Conservation (phyloP, 2,113 vertebrate genomes). For the Raja brachyura region DNA sequence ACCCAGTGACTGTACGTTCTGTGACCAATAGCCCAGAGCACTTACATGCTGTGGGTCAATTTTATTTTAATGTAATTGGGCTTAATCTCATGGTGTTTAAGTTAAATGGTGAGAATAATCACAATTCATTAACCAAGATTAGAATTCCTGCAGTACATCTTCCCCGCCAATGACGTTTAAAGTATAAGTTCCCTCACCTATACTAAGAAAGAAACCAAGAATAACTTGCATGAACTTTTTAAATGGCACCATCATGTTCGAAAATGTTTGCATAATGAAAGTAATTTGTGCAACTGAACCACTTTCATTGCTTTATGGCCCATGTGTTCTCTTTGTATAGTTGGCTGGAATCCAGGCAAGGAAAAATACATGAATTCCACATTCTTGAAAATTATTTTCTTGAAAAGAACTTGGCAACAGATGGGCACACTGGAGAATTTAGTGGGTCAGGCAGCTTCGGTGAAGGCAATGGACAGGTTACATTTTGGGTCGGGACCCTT, state of each 20-base stretch:
- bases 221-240: background rate
- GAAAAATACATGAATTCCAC: background rate
- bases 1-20: slow-evolving; percentile 1
- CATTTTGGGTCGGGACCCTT: too few species aligned
- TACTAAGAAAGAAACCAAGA: background rate
- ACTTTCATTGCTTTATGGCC: background rate
- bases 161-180: background rate
- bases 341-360: background rate
- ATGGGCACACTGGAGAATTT: background rate
- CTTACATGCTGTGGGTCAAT: slow-evolving; percentile 20
- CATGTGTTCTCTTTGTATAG: background rate
- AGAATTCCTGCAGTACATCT: background rate
- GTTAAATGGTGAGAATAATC: slow-evolving; percentile 9
- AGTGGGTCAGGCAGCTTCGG: too few species aligned
- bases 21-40: background rate
- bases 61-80: slow-evolving; percentile 18
- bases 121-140: slow-evolving; percentile 14
- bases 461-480: too few species aligned
- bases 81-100: slow-evolving; percentile 3
- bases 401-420: background rate
- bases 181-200: background rate
- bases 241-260: background rate
- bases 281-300: background rate
- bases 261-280: background rate
- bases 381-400: background rate